Evolutionary conservation across 2,888 invertebrate genomes (phyloP), one percentile per base, ranked within the genome.

Genomic region (Penaeus monodon): DNA sequence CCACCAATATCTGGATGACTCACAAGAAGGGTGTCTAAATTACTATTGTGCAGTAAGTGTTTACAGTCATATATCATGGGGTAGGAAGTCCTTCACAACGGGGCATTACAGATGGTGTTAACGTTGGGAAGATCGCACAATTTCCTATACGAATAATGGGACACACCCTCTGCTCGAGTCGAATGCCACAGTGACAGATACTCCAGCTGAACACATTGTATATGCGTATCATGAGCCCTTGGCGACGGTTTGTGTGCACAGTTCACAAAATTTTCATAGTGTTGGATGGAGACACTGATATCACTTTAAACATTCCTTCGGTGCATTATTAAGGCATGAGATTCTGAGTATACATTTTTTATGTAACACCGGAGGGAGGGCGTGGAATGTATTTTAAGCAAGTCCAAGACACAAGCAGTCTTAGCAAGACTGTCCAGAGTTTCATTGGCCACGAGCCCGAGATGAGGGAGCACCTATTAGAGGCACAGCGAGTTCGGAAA

Each of bases 331-430:
- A 10, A 17, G 27, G 64, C 20, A 57, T 29, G 63, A n/a, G 63
- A 57, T 63, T 57, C 78, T 49, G 29, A 64, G 29, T 29, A 38
- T 24, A 77, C 49, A 22, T 22, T 77, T 38, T 77, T 29, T 77
- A 22, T 44, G 49, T 77, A 77, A 38, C 77, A 27, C 24, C 10
- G 24, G 79, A 79, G 63, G 79, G 79, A 79, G 27, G 79, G 27
- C 27, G n/a, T 63, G 64, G 63, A 4, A 77, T 7, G 10, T 38
- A 33, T n/a, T 4, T 76, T 57, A 76, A 44, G 44, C 44, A 44
- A 20, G 10, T n/a, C 7, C 79, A 27, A 29, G 22, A 22, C 27
- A 73, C 27, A 70, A 22, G 81, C 66, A n/a, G 81, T 70, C 29
- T 81, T 68, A 8, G 81, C 27, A 49, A 70, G 81, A 27, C 14